Evolutionary conservation across 2,797 vertebrate genomes (phyloP), one percentile per base, ranked within the genome.

Genomic region (Phyllotis vaccarum): DNA sequence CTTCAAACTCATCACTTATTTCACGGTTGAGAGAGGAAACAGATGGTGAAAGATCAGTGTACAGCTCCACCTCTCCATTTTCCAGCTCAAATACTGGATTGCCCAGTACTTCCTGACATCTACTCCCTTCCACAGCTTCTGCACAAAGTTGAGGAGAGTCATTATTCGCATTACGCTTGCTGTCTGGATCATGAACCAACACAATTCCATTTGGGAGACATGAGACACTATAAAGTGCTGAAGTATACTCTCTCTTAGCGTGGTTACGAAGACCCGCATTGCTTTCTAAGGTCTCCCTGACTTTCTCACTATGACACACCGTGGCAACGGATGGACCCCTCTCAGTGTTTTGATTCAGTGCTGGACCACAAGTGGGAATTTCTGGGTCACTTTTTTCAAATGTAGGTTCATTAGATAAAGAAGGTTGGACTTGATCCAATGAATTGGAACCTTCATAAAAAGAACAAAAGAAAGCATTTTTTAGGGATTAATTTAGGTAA

Each of bases 111-210:
- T 97, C 97, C 94, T 97, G 98, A 90, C 97, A 96, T 76, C 96
- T 89, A 81, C 34, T 74, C 76, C 85, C 66, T 95, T 95, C 95
- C 92, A 96, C 95, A 97, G 95, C 85, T 96, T 96, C 52, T 95
- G 96, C 46, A 85, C 96, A 95, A 93, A 93, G 87, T 6, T 91
- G 82, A 88, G 96, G 82, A 81, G 91, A 56, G 81, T 89, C 90
- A 52, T 95, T 96, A 87, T 98, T 98, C 87, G 99, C 98, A 93
- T 97, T 98, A 12, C 94, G 98, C 90, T 98, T 98, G 94, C 98
- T 98, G 91, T 98, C 98, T 95, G 98, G 98, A 91, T 99, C 96
- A 70, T 97, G 98, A 94, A 98, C 98, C 97, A 98, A 97, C 78
- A 97, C 93, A 96, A 98, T 97, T 95, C 97, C 97, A 89, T 97